Evolutionary conservation across 1,140 invertebrate species (phyloP), one percentile per base, ranked within the genome.

Genomic region (Chironomus tepperi): DNA sequence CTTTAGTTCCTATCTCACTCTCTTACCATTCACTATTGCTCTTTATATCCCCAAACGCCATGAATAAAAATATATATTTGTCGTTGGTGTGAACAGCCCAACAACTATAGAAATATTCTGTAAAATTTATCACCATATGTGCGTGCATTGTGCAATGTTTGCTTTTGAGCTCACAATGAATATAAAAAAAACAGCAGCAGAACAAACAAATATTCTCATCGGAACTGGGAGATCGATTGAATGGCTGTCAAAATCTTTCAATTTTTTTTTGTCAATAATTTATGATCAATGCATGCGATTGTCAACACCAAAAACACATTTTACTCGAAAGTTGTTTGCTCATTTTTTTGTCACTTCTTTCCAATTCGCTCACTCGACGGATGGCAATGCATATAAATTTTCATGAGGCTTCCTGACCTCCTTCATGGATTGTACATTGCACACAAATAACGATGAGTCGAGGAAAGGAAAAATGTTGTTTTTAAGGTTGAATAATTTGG

Each of bases 121-220:
- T 57, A 57, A 57, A 57, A 57, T 57, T 57, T 57, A 57, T 57
- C 47, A 57, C 47, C 47, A 57, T 57, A 57, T 57, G 24, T 34
- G 47, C 47, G 47, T 57, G 47, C 47, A 57, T 12, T 15, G n/a
- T 57, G 47, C 47, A 57, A 57, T 57, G n/a, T 57, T 57, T 57
- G 47, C n/a, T 57, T 57, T 57, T 57, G n/a, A 57, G 47, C 47
- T 57, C n/a, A 34, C 24, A 34, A 1, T 34, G 24, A 34, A 34
- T 34, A 34, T 34, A 34, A 2, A 34, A 34, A 34, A 34, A 34
- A 34, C n/a, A 15, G 47, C 47, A 57, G 47, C 12, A 57, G 12
- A 12, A 57, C 47, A 34, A 34, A 34, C 24, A 34, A 34, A 34
- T 34, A 34, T 34, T 34, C 47, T n/a, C 47, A 3, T 57, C 47